Base-by-base conservation (phyloP, 92 coral and sea anemone species). In the Virgularia gustaviana region DNA sequence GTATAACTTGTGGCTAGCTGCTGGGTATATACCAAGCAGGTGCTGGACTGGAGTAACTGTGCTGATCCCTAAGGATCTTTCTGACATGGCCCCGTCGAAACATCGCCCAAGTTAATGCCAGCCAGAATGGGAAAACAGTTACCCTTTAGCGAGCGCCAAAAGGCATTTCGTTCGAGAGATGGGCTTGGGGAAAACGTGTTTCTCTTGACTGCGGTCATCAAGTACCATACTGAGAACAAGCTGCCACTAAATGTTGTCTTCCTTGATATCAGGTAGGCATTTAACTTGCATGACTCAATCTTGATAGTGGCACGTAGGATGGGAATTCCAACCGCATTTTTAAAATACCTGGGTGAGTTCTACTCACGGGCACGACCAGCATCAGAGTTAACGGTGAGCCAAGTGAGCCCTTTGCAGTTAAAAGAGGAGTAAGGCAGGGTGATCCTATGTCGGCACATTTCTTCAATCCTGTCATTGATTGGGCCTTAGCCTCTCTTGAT, bases 1-100 rank as follows among this genome's bases (percentile, higher is more conserved):
- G 12, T 60, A 8, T 23, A 74, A 74, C 52, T n/a, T 74, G 30
- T 61, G 81, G 81, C 73, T 76, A 32, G 49, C 63, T 0, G 38
- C 34, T 24, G 73, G 64, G 3, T 27, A 36, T 28, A 42, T 11
- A 12, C 81, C 81, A 3, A 29, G 27, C 2, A 37, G 28, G 3
- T 16, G 38, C 20, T 29, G 72, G 16, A 4, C 32, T 5, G 79
- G 58, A 10, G 39, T 45, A 32, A 74, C 79, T 13, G 25, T 59
- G 0, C 18, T 42, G 16, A 41, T 75, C 0, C 36, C 72, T 1
- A 45, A 76, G 29, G 63, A 35, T 10, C 22, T 12, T 1, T 49
- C 54, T 33, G 36, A 47, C n/a, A 7, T 8, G 0, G 9, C 1
- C 1, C 49, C 72, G 7, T 51, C 22, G 5, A 44, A 76, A 36